Evolutionary conservation across 2,797 vertebrate genomes (phyloP).

Genomic region (Gambelia wislizenii): DNA sequence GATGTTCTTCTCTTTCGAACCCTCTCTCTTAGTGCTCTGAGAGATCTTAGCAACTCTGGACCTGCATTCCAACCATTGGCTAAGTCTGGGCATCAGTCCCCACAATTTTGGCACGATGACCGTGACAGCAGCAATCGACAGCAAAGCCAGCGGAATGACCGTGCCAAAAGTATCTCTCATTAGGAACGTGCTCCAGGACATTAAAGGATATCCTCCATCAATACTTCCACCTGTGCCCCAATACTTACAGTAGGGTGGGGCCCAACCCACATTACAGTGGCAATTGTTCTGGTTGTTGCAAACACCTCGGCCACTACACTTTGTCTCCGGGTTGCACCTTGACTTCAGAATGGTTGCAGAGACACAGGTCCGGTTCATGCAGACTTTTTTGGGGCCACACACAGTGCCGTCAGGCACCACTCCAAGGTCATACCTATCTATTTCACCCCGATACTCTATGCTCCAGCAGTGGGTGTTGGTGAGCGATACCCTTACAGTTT

Average conservation of each 20-base stretch:
- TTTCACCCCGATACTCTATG: fast-evolving
- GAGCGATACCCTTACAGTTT: neutral
- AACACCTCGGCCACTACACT: slow-evolving; percentile 47
- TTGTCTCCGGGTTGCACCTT: fast-evolving
- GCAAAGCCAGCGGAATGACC: fast-evolving
- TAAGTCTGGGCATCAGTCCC: fast-evolving
- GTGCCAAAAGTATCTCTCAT: neutral
- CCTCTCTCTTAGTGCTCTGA: neutral
- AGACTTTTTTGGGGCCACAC: slow-evolving; percentile 31
- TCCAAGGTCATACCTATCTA: fast-evolving
- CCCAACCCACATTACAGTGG: slow-evolving; percentile 58
- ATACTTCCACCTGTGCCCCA: slow-evolving; percentile 56
- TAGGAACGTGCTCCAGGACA: neutral
- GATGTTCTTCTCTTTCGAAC: neutral
- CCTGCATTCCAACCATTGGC: neutral
- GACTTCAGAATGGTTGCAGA: fast-evolving
- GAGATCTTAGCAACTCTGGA: neutral
- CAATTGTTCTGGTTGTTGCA: slow-evolving; percentile 69
- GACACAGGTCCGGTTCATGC: neutral
- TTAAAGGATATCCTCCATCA: slow-evolving; percentile 54
- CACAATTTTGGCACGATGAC: neutral
- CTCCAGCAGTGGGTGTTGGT: slow-evolving; percentile 49
- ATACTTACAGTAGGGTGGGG: slow-evolving; percentile 45
- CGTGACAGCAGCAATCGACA: neutral
- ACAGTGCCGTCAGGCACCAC: neutral